Conservation (phyloP, 2,888 invertebrate genomes). For the Phortica magna region DNA sequence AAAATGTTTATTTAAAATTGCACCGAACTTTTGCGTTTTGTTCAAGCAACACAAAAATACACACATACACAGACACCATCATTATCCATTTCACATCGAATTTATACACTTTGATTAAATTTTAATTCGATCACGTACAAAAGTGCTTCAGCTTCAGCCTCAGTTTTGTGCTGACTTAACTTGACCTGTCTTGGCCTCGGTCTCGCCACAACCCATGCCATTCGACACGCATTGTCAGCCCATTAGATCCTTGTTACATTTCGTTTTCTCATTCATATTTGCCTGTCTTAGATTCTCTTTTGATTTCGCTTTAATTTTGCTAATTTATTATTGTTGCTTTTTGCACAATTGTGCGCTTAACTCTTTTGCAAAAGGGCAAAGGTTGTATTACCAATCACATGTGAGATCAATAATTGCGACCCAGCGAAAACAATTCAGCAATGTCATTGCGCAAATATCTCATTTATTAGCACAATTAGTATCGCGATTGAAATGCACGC, state of each 20-base stretch:
- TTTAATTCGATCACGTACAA: slow-evolving; percentile 73
- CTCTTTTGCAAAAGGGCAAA: too few relatives aligned
- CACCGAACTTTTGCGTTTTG: neutral
- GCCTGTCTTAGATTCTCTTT: neutral
- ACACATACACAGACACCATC: neutral
- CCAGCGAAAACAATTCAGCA: neutral
- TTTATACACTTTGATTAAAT: slow-evolving; percentile 73
- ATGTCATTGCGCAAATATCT: too few relatives aligned
- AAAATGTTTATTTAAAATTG: neutral
- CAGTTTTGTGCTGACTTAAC: neutral
- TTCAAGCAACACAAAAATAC: neutral
- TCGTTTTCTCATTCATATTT: neutral
- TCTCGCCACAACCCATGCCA: neutral
- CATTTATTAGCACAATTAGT: too few relatives aligned
- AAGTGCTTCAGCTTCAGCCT: slow-evolving; percentile 43
- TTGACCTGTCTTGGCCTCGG: slow-evolving; percentile 1
- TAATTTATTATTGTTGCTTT: neutral
- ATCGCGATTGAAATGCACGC: too few relatives aligned
- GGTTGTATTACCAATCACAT: neutral
- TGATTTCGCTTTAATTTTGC: neutral
- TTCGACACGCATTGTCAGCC: too few relatives aligned
- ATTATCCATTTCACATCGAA: slow-evolving; percentile 36
- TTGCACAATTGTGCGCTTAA: neutral
- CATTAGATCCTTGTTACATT: neutral
- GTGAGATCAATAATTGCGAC: slow-evolving; percentile 3